Conservation (phyloP, 2,797 vertebrate genomes). For the Champsocephalus esox region DNA sequence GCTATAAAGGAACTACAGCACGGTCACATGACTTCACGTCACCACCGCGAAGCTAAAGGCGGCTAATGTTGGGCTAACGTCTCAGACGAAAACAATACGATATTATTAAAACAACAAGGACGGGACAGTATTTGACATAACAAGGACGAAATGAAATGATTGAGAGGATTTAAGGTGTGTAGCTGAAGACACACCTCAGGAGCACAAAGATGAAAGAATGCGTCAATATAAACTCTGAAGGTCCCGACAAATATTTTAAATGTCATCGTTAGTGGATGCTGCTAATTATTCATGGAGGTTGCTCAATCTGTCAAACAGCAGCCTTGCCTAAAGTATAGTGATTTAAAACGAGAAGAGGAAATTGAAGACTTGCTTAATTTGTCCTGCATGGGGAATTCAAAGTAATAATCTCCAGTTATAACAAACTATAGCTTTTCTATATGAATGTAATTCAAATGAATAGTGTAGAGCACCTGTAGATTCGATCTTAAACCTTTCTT, state of each 20-base stretch:
- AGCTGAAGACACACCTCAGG: not conserved
- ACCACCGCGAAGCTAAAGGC: no score
- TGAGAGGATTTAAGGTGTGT: no score
- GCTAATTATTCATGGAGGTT: not conserved
- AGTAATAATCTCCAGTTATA: no score
- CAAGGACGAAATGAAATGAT: not conserved
- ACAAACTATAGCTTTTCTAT: no score
- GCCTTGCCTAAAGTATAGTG: not conserved
- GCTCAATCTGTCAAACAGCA: not conserved
- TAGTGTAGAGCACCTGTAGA: no score
- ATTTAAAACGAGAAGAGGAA: no score
- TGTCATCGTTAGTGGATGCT: not conserved
- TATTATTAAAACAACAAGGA: not conserved
- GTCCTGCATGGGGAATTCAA: no score
- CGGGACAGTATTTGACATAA: not conserved
- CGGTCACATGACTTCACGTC: no score
- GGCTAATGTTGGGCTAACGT: not conserved
- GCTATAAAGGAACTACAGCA: no score
- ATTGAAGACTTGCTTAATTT: no score
- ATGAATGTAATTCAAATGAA: no score
- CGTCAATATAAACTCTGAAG: not conserved
- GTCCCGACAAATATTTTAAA: not conserved
- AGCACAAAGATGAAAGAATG: not conserved
- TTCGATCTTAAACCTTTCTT: no score
- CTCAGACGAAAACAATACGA: not conserved